These are phyloP conservation scores for Chaetophractus vellerosus DNA, from an alignment of 2,797 vertebrate species.

Conservation along the genomic window DNA sequence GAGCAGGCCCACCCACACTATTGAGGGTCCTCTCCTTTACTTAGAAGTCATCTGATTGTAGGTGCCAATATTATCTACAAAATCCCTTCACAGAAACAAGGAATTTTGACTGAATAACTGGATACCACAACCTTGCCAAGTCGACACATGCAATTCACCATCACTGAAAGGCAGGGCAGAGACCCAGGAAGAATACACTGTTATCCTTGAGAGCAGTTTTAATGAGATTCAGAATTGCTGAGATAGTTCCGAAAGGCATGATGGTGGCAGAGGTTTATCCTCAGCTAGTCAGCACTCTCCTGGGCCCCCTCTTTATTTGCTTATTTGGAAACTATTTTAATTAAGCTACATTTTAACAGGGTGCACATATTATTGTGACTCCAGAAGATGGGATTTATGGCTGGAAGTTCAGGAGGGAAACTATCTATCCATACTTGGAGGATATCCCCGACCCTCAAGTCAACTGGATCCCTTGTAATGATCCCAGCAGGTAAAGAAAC, in stretches of 20 bases:
- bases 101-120: too few species aligned
- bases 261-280: neutral
- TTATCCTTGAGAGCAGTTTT: neutral
- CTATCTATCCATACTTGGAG: constrained; percentile 81
- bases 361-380: constrained; percentile 82
- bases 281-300: neutral
- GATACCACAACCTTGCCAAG: too few species aligned
- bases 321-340: constrained; percentile 25
- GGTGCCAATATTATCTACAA: too few species aligned
- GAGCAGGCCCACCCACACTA: too few species aligned
- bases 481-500: constrained; percentile 77
- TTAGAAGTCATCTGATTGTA: too few species aligned
- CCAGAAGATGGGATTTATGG: constrained; percentile 82
- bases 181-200: neutral
- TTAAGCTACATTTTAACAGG: constrained; percentile 70
- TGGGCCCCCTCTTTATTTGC: neutral
- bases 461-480: constrained; percentile 82
- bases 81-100: too few species aligned
- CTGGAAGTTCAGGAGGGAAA: constrained; percentile 53
- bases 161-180: neutral
- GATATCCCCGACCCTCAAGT: constrained; percentile 82
- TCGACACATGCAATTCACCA: too few species aligned
- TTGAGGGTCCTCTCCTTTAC: too few species aligned
- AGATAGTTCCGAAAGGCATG: neutral
- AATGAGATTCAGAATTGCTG: neutral